Percentiles rank a stretch among this genome's conserved stretches.
Conservation (phyloP, 2,113 vertebrate species). For the Gavia stellata region DNA sequence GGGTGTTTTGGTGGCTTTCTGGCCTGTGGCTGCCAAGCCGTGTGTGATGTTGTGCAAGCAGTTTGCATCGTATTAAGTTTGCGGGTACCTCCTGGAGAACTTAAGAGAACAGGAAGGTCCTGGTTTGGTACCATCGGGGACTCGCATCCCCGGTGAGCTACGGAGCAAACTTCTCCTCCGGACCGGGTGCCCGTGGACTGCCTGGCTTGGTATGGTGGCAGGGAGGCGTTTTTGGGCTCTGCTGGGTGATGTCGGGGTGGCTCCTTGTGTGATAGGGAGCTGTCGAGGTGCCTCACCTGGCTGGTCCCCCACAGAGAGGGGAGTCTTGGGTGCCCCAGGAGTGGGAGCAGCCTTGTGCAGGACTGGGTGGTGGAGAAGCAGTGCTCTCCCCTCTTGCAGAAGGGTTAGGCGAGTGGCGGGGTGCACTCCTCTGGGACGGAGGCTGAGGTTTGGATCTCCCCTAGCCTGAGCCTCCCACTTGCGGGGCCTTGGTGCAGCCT, state of each 20-base stretch:
- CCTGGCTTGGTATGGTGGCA: background rate
- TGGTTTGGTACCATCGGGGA: background rate
- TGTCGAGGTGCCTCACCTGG: background rate
- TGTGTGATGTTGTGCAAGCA: background rate
- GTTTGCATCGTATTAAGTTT: background rate
- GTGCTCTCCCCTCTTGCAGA: background rate
- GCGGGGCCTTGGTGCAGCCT: background rate
- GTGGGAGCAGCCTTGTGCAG: background rate
- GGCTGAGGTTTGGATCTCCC: background rate
- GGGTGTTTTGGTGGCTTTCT: background rate
- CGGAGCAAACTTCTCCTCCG: background rate
- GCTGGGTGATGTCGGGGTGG: rapidly evolving
- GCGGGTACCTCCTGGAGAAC: background rate
- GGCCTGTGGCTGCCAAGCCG: background rate
- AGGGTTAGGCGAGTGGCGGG: background rate
- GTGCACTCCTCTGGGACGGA: rapidly evolving
- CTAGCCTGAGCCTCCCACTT: background rate
- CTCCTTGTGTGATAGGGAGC: background rate
- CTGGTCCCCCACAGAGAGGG: background rate
- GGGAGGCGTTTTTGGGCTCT: background rate
- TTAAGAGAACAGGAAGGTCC: background rate
- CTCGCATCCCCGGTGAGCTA: rapidly evolving
- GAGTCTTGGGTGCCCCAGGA: background rate
- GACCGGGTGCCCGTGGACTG: background rate
- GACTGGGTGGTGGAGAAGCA: background rate